Evolutionary conservation across 2,888 invertebrate species (phyloP).

Genomic region (Troglohyphantes excavatus): DNA sequence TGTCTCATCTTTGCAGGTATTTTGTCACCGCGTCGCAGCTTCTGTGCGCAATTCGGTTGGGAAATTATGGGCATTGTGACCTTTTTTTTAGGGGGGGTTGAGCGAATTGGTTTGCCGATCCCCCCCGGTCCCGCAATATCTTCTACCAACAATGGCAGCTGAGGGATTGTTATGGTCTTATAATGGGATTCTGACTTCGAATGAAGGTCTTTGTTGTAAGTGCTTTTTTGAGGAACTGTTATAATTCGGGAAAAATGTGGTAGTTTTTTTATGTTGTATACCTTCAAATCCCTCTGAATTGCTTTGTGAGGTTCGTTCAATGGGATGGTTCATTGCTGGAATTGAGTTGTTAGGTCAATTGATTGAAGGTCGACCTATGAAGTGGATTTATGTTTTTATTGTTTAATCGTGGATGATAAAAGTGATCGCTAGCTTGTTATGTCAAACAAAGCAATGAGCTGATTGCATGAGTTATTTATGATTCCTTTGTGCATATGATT

Average conservation of each 20-base stretch:
- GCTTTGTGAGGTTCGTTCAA: not conserved
- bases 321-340: not conserved
- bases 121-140: constrained; percentile 38
- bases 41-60: constrained; percentile 55
- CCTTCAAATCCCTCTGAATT: not conserved
- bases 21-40: constrained; percentile 64
- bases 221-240: not conserved
- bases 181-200: not conserved
- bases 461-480: no score
- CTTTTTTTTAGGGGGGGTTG: not conserved
- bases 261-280: not conserved
- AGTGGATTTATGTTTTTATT: no score
- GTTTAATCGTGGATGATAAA: no score
- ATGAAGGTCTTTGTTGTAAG: not conserved
- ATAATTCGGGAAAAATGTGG: not conserved
- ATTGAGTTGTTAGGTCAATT: not conserved
- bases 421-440: no score
- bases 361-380: not conserved
- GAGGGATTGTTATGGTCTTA: not conserved
- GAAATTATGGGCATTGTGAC: constrained; percentile 6
- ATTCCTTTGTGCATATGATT: no score
- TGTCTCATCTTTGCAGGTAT: constrained; percentile 45
- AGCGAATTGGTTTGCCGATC: not conserved
- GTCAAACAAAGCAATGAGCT: no score
- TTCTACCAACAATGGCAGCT: constrained; percentile 15